Base-by-base conservation (phyloP, 2,888 invertebrate genomes). In the Drosophila acutilabella region DNA sequence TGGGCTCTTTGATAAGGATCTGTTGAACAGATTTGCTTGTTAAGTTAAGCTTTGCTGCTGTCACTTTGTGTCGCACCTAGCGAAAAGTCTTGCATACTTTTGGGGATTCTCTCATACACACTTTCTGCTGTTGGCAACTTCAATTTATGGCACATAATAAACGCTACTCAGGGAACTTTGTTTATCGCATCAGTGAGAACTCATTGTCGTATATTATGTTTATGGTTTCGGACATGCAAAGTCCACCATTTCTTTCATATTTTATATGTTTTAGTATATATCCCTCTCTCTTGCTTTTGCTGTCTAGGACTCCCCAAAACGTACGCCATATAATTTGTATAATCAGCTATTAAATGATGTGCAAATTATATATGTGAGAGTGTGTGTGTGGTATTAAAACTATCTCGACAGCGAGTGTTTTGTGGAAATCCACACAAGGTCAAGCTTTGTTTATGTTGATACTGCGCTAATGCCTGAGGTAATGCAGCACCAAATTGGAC, bases 311-410 rank as follows among this genome's bases (percentile, higher is more conserved):
- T 50, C 58, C 57, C 52, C 20, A n/a, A 42, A 62, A 65, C 70
- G 64, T 36, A 68, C 51, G 53, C 58, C 59, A 36, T 20, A 65
- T 72, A 73, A 76, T 85, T 88, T 88, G 70, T 80, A 78, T 83
- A 88, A 88, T 81, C 76, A 86, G 88, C 84, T 86, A 78, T 78
- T 81, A 80, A 83, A 81, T 83, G 72, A 83, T 86, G 76, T 87
- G 88, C 73, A 69, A 88, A 88, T 76, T 79, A 30, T 30, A 8
- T 30, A 2, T 30, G 30, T 30, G 8, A 8, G 30, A 8, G 61
- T 73, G 65, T 53, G 47, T 18, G 57, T 40, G 33, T 50, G 54
- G 18, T 61, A 36, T 26, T 45, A 64, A 64, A 53, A 53, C 16
- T 16, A 7, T 26, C 5, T 41, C 30, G 18, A 44, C 16, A 26